These are phyloP conservation scores for Galerucella pusilla DNA, from an alignment of 2,888 invertebrate species.

Conservation along the genomic window DNA sequence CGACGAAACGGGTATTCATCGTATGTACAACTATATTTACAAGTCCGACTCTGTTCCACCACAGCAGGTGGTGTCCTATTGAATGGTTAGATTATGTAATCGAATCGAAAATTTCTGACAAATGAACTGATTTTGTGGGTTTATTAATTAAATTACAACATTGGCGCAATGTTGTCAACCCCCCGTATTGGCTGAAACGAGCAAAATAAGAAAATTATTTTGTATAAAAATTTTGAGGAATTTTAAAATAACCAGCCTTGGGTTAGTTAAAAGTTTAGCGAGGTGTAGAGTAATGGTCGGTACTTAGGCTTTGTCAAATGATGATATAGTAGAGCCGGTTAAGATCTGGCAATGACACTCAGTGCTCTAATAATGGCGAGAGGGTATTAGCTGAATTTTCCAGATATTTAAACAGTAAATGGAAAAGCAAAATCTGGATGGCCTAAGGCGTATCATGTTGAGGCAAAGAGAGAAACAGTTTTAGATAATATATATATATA, in stretches of 20 bases:
- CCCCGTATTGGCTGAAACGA: too few species aligned
- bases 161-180: too few species aligned
- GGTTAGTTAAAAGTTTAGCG: neutral
- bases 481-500: neutral
- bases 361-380: constrained; percentile 27
- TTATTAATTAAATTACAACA: too few species aligned
- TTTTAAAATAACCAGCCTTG: neutral
- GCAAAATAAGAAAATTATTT: too few species aligned
- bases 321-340: constrained; percentile 9
- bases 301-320: constrained; percentile 12
- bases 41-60: too few species aligned
- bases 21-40: too few species aligned
- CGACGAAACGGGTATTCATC: too few species aligned
- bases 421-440: constrained; percentile 11
- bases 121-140: too few species aligned
- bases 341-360: constrained; percentile 23
- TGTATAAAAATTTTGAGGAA: too few species aligned
- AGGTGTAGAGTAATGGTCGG: neutral
- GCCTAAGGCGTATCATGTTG: neutral
- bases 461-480: constrained; percentile 12
- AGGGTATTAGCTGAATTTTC: constrained; percentile 29
- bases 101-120: too few species aligned
- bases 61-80: too few species aligned
- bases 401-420: constrained; percentile 28
- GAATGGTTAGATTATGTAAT: too few species aligned